Evolutionary conservation across 2,888 invertebrate species (phyloP), one percentile per base, ranked within the genome.

Genomic region (Apotomis betuletana): DNA sequence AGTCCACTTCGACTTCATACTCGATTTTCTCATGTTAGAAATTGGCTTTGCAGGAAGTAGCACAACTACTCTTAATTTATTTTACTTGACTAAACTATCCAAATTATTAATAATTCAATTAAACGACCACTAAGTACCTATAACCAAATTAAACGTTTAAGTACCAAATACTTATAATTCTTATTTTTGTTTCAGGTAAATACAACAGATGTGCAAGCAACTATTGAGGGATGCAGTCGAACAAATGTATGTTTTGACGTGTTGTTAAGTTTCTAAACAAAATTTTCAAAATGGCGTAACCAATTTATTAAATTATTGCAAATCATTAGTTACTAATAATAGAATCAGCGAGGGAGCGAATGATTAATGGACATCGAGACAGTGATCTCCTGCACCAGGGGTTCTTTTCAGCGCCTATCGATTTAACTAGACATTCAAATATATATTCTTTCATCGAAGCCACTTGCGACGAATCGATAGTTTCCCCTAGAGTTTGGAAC

Each of bases 311-410:
- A 77, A 81, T 78, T 68, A 74, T 82, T 80, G 82, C 83, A 74
- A 83, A 84, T 84, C 81, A 83, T 87, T 85, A 83, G 77, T 75
- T 74, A 64, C 73, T 76, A 73, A 79, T 79, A 81, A 79, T 74
- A 76, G 75, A 77, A 76, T 75, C 64, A 69, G 77, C 75, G 76
- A 75, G 83, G 84, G 83, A 73, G 76, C 69, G 54, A 67, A 80
- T 86, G 85, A 88, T 88, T 86, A 84, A 89, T 87, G 74, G 75
- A 75, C 74, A 54, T 74, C 55, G 70, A 70, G 71, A 73, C 70
- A 76, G 74, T 74, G 77, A 75, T 77, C 72, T 70, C 74, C 64
- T 72, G 67, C 58, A 71, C 61, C 62, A 67, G 73, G 75, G 75
- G 72, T 72, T 75, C 75, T 65, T 77, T 69, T 67, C 57, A 75